Conservation (phyloP, 2,113 vertebrate species). For the Donacobius atricapilla region DNA sequence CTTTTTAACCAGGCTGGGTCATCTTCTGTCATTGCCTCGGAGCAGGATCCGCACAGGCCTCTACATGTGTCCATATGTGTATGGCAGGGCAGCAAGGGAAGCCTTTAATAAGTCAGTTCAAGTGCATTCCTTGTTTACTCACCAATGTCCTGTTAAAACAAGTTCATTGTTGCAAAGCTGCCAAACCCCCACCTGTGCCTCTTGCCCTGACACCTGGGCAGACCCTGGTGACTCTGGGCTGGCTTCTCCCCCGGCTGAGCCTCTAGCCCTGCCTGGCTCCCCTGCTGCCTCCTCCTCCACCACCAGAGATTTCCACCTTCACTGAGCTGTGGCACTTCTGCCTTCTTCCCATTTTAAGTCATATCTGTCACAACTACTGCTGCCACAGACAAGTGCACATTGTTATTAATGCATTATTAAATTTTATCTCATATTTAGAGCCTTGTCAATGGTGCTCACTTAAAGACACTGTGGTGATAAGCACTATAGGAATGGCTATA, state of each 20-base stretch:
- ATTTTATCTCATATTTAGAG: slow-evolving; percentile 53
- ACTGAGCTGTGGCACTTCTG: neutral
- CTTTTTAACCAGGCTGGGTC: neutral
- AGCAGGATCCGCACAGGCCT: neutral
- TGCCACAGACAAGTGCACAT: neutral
- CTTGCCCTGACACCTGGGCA: neutral
- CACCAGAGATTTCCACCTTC: neutral
- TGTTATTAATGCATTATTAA: slow-evolving; percentile 67
- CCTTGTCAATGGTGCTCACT: neutral
- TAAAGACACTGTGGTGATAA: slow-evolving; percentile 23
- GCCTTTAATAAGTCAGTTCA: slow-evolving; percentile 12
- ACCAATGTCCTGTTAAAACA: neutral
- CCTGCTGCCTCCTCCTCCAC: neutral
- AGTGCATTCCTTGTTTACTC: slow-evolving; percentile 24
- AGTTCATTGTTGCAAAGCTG: neutral
- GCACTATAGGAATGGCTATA: slow-evolving; percentile 28
- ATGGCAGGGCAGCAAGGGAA: neutral
- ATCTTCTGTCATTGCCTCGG: neutral
- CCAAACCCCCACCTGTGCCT: neutral
- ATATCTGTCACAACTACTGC: neutral
- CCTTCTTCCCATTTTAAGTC: slow-evolving; percentile 6
- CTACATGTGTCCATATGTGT: neutral
- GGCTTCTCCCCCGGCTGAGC: neutral
- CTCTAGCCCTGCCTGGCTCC: neutral
- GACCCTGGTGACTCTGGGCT: neutral